These are phyloP conservation scores for Drosophila nebulosa DNA, from an alignment of 1,140 invertebrate genomes.

Conservation along the genomic window DNA sequence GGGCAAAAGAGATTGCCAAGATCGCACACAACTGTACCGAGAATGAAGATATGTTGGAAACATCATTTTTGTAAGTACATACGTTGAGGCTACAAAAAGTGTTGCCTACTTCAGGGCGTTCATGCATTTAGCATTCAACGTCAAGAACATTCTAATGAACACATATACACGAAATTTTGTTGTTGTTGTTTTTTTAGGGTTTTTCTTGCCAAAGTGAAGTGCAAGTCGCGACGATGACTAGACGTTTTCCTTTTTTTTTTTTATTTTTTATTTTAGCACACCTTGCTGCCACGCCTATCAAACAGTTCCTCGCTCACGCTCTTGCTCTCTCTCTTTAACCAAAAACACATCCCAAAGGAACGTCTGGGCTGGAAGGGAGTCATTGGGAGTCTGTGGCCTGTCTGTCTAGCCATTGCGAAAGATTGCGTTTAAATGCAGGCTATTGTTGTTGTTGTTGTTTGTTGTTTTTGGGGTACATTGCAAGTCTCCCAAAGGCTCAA, in stretches of 20 bases:
- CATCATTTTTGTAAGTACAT: constrained; percentile 8
- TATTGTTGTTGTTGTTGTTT: constrained; percentile 49
- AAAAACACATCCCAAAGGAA: constrained; percentile 24
- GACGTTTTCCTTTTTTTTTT: constrained; percentile 35
- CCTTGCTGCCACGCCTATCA: constrained; percentile 49
- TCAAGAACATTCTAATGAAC: constrained; percentile 71
- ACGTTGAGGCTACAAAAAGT: constrained; percentile 45
- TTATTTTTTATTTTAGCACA: constrained; percentile 12
- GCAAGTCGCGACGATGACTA: constrained; percentile 74
- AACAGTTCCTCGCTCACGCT: neutral
- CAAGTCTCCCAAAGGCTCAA: constrained; percentile 62
- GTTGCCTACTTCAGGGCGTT: constrained; percentile 71
- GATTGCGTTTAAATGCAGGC: constrained; percentile 75
- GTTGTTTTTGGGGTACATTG: constrained; percentile 28
- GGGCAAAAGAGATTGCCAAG: neutral
- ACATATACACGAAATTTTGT: constrained; percentile 55
- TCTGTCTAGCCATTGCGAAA: constrained; percentile 69
- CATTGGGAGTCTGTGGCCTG: constrained; percentile 49
- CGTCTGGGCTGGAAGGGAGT: constrained; percentile 8
- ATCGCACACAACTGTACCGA: neutral
- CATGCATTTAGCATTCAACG: constrained; percentile 50
- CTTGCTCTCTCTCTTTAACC: neutral
- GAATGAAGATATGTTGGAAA: neutral
- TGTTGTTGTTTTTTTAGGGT: constrained; percentile 1
- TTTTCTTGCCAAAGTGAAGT: constrained; percentile 58